Evolutionary conservation across 2,113 vertebrate species (phyloP).

Genomic region (Paramisgurnus dabryanus): DNA sequence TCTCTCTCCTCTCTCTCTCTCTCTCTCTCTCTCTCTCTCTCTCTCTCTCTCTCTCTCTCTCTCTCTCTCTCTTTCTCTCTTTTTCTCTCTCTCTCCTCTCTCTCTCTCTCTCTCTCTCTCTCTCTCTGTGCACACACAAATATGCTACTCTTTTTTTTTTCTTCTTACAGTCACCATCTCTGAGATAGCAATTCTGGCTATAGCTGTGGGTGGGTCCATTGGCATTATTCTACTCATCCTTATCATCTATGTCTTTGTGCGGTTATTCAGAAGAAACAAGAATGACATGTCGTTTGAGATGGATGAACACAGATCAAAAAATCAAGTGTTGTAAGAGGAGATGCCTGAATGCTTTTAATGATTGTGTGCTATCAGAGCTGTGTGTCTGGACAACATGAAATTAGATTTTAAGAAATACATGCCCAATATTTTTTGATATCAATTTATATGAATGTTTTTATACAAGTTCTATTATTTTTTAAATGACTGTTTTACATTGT

Average conservation of each 20-base stretch:
- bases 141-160: background rate
- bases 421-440: background rate
- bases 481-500: too few relatives aligned
- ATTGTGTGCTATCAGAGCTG: background rate
- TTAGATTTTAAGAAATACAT: background rate
- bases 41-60: too few relatives aligned
- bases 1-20: too few relatives aligned
- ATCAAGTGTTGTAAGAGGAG: conserved; percentile 76
- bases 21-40: too few relatives aligned
- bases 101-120: background rate
- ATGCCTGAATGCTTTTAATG: conserved; percentile 34
- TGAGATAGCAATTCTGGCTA: conserved; percentile 81
- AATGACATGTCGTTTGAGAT: conserved; percentile 57
- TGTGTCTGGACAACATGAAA: background rate
- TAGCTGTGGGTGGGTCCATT: conserved; percentile 79
- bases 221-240: conserved; percentile 78
- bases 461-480: too few relatives aligned
- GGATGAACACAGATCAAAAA: conserved; percentile 55
- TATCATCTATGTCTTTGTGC: conserved; percentile 66
- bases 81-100: too few relatives aligned
- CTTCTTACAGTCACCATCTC: conserved; percentile 75
- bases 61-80: too few relatives aligned
- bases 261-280: conserved; percentile 60
- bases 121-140: too few relatives aligned
- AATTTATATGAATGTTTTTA: too few relatives aligned